These are phyloP conservation scores for Delphinapterus leucas DNA, from an alignment of 2,113 vertebrate species.

Conservation along the genomic window DNA sequence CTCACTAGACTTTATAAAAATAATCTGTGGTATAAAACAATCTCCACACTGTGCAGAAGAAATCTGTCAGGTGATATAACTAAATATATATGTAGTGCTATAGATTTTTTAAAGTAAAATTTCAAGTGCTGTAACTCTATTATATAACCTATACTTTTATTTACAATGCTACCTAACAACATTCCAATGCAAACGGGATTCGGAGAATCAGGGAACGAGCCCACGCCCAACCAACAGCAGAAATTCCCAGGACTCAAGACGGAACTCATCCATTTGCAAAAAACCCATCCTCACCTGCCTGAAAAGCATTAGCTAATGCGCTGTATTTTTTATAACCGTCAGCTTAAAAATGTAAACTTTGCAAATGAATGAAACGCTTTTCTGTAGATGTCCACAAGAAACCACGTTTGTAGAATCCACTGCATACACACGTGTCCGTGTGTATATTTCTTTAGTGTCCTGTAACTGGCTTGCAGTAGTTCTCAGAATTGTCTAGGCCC, in stretches of 20 bases:
- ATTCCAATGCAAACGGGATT: conserved; percentile 42
- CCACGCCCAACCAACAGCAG: neutral
- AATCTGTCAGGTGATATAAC: conserved; percentile 79
- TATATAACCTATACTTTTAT: conserved; percentile 82
- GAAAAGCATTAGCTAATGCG: neutral
- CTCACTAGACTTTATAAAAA: conserved; percentile 82
- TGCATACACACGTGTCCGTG: fast-evolving
- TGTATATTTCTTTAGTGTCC: neutral
- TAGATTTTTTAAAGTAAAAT: conserved; percentile 80
- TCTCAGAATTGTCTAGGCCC: neutral
- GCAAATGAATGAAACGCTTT: neutral
- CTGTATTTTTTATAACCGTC: neutral
- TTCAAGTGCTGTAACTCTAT: conserved; percentile 79
- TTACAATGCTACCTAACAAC: conserved; percentile 82
- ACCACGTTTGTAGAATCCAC: neutral
- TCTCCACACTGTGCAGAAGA: conserved; percentile 80
- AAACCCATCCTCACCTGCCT: neutral
- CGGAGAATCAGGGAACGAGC: neutral
- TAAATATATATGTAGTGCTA: conserved; percentile 80
- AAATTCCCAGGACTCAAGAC: neutral
- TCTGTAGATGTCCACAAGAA: neutral
- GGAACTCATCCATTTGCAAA: neutral
- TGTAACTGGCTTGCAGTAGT: neutral
- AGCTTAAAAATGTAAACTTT: conserved; percentile 34
- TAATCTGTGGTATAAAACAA: conserved; percentile 86